A percentile compares a stretch with the other conserved stretches of the same genome.
These are phyloP conservation scores for Trichosurus vulpecula DNA, from an alignment of 2,797 vertebrate species.

Conservation along the genomic window DNA sequence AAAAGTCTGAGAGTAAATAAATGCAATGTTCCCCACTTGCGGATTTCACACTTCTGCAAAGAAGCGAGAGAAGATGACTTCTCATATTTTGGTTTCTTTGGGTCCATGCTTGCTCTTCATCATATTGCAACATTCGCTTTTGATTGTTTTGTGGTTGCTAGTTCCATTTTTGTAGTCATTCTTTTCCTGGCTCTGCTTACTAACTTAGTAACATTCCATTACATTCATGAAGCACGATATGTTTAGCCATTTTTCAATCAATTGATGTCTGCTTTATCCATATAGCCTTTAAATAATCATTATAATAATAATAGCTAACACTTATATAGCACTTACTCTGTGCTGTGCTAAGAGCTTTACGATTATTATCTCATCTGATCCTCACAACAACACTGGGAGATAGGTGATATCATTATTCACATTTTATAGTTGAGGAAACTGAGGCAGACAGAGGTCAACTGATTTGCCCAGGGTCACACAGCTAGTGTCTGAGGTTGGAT, in stretches of 20 bases:
- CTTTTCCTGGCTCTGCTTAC: too few species aligned
- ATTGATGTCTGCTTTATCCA: background rate
- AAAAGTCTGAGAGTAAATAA: background rate
- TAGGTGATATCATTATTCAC: too few species aligned
- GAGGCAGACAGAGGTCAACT: too few species aligned
- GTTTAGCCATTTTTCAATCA: background rate
- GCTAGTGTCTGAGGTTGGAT: too few species aligned
- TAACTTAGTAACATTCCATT: background rate
- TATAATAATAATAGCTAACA: background rate
- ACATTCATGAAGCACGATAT: too few species aligned
- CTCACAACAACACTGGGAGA: too few species aligned
- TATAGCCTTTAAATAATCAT: background rate
- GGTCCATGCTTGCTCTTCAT: background rate
- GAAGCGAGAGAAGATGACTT: background rate
- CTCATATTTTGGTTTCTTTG: background rate
- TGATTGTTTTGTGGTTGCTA: background rate
- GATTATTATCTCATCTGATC: too few species aligned
- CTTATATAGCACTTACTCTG: too few species aligned
- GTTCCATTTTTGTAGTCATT: background rate
- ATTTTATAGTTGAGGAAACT: too few species aligned
- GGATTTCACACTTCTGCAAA: background rate
- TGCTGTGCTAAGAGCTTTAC: too few species aligned
- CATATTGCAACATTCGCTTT: background rate
- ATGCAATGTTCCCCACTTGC: background rate
- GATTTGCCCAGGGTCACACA: too few species aligned